A percentile compares a stretch with the other conserved stretches of the same genome.
Evolutionary conservation across 2,888 invertebrate species (phyloP).

Genomic region (Syrphus vitripennis): DNA sequence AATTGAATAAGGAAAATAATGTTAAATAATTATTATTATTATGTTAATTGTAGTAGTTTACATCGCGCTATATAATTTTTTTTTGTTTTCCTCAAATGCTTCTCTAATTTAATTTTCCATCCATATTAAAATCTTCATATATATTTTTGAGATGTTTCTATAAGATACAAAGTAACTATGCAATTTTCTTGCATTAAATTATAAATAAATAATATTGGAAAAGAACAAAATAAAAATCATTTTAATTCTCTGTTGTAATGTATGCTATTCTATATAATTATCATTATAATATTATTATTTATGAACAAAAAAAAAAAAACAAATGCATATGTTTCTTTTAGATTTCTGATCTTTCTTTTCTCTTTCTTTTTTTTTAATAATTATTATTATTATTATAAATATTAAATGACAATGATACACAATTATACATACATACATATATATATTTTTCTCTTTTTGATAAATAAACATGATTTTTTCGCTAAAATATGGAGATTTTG

Average conservation of each 20-base stretch:
- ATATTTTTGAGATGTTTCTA: conserved; percentile 57
- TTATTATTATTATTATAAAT: conserved; percentile 47
- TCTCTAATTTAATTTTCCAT: conserved; percentile 65
- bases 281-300: conserved; percentile 62
- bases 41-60: conserved; percentile 58
- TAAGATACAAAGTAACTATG: conserved; percentile 41
- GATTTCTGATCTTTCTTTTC: conserved; percentile 45
- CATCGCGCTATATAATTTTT: conserved; percentile 45
- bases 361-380: conserved; percentile 53
- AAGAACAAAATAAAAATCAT: conserved; percentile 17
- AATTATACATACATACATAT: conserved; percentile 59
- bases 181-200: conserved; percentile 40
- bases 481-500: conserved; percentile 49
- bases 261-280: conserved; percentile 59
- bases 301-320: conserved; percentile 32
- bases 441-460: conserved; percentile 67
- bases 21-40: conserved; percentile 59
- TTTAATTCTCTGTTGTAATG: conserved; percentile 64
- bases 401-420: conserved; percentile 69
- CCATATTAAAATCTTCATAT: conserved; percentile 47
- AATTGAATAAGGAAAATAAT: conserved; percentile 48
- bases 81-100: conserved; percentile 26
- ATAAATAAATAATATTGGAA: conserved; percentile 17
- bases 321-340: conserved; percentile 56
- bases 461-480: conserved; percentile 71